Evolutionary conservation across 1,140 invertebrate species (phyloP).

Genomic region (Zaprionus vittiger): DNA sequence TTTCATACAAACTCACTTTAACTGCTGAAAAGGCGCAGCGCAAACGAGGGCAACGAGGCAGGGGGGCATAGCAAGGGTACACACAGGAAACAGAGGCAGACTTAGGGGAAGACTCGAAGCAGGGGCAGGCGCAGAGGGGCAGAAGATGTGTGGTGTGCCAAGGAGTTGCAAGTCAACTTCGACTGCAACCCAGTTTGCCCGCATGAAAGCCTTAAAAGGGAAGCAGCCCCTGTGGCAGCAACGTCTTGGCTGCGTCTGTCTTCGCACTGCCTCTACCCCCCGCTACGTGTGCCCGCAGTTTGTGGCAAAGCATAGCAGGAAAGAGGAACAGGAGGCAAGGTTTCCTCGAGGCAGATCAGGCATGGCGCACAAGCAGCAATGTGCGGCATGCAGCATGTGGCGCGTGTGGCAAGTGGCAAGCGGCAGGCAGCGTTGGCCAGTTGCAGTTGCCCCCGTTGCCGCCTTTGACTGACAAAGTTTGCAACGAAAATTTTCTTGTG

Average conservation of each 20-base stretch:
- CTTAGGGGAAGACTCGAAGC: too few species aligned
- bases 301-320: constrained; percentile 35
- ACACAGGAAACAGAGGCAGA: background rate
- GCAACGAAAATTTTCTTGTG: constrained; percentile 69
- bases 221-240: background rate
- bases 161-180: constrained; percentile 27
- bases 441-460: background rate
- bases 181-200: constrained; percentile 66
- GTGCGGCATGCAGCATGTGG: background rate
- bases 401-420: constrained; percentile 6
- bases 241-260: constrained; percentile 11
- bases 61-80: background rate
- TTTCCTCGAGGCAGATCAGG: background rate
- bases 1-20: constrained; percentile 67
- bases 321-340: too few species aligned
- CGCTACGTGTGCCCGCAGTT: constrained; percentile 41
- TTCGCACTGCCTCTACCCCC: background rate
- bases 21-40: constrained; percentile 36
- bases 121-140: background rate
- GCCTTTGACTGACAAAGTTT: constrained; percentile 67
- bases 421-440: constrained; percentile 5
- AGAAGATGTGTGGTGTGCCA: constrained; percentile 1
- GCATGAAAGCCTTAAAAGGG: constrained; percentile 50
- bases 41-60: constrained; percentile 10
- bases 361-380: background rate